Evolutionary conservation across 2,888 invertebrate species (phyloP), one percentile per base, ranked within the genome.

Genomic region (Myathropa florea): DNA sequence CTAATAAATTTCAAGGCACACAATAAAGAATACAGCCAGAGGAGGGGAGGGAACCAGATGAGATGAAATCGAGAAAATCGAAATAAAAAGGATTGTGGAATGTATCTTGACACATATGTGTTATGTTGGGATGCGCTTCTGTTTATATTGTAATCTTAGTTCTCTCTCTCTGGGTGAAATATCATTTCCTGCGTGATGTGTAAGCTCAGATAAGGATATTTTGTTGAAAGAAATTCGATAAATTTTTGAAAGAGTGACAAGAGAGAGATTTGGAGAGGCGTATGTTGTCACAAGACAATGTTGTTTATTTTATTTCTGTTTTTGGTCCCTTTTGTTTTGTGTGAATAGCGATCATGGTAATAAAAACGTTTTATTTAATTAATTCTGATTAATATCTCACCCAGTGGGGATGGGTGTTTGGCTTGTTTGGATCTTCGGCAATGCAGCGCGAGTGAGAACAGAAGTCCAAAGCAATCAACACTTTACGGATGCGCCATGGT

Each of bases 341-440:
- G 61, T 70, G 60, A 77, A 73, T 83, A 60, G 64, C 60, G 70
- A 78, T 83, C 75, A 55, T 4, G 46, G 85, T 65, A 82, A 82
- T 85, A 85, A 86, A 86, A 83, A 83, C 83, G 83, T 86, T 86
- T 86, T 86, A 79, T 57, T 86, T 86, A 86, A 86, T 86, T 73
- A 86, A 86, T 86, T 86, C 78, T 57, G 83, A 83, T 86, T 63
- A 63, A 46, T 71, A 83, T 86, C 86, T 82, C 28, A 14, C 12
- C 24, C 28, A 30, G 18, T 61, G 72, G 60, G 23, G n/a, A 36
- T 71, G 71, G 70, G 80, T 71, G 84, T 70, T 81, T 67, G 75
- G 59, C 63, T 61, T 30, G 7, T 59, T 55, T 18, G 28, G 30
- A n/a, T 67, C n/a, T 33, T 12, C 24, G 46, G 39, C 39, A 55